Conservation (phyloP, 2,888 invertebrate genomes). For the Muschampia plurimacula region DNA sequence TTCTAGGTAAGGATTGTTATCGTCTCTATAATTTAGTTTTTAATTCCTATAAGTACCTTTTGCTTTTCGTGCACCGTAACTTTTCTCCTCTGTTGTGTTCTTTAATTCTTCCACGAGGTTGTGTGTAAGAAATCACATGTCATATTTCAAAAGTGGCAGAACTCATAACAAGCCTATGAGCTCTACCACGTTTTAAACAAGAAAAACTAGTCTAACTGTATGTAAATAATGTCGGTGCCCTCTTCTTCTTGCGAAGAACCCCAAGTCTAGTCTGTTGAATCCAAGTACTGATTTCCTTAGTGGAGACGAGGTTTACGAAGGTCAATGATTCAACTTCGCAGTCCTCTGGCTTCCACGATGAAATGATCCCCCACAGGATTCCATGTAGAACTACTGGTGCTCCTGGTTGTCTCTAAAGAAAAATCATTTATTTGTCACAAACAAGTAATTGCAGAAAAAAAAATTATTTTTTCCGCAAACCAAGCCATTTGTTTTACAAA, state of each 20-base stretch:
- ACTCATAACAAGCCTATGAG: no score
- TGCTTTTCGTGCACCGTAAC: no score
- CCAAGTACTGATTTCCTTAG: constrained; percentile 61
- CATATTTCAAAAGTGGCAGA: no score
- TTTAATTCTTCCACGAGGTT: no score
- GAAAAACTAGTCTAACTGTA: background rate
- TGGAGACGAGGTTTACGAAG: constrained; percentile 60
- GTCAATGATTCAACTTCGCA: constrained; percentile 56
- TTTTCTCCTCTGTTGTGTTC: no score
- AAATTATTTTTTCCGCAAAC: no score
- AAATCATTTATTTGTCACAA: background rate
- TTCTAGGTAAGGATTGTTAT: no score
- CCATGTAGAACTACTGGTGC: constrained; percentile 70
- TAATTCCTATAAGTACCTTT: no score
- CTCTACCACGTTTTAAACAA: no score
- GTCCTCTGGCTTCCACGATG: constrained; percentile 63
- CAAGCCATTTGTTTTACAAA: no score
- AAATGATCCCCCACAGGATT: constrained; percentile 66
- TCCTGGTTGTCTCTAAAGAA: constrained; percentile 64
- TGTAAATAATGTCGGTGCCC: background rate
- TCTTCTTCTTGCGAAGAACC: background rate
- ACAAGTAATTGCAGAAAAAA: background rate
- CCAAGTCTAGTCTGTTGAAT: constrained; percentile 56
- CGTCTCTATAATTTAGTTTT: no score
- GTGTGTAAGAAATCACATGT: no score